phyloP scores from a whole-genome alignment of 2,113 vertebrate species.

The Paradoxurus hermaphroditus region DNA sequence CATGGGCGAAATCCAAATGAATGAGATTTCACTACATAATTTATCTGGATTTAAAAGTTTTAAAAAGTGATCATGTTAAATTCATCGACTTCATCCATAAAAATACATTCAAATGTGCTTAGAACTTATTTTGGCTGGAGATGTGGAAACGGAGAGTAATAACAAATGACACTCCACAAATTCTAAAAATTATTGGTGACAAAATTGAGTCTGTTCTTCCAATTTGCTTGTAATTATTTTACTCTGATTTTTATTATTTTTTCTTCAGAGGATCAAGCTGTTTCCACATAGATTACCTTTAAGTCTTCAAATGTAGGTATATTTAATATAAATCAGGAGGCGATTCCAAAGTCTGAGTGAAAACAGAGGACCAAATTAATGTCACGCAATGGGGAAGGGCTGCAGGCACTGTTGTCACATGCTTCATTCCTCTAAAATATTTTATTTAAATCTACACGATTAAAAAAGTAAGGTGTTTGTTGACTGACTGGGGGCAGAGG shows the following conservation, averaged over 20 bases:
- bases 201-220: slow-evolving; percentile 28
- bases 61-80: neutral
- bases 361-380: slow-evolving; percentile 9
- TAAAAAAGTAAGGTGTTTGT: neutral
- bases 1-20: neutral
- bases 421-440: neutral
- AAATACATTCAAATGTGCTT: slow-evolving; percentile 47
- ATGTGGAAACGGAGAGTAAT: slow-evolving; percentile 1
- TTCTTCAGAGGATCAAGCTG: neutral
- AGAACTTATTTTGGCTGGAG: slow-evolving; percentile 21
- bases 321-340: neutral
- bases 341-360: neutral
- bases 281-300: slow-evolving; percentile 32
- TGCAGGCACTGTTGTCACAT: neutral
- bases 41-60: neutral
- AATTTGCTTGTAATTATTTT: slow-evolving; percentile 1
- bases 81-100: slow-evolving; percentile 29
- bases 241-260: slow-evolving; percentile 12
- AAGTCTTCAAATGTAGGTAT: neutral
- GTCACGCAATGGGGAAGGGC: neutral
- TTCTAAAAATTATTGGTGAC: slow-evolving; percentile 29
- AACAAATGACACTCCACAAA: neutral
- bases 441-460: slow-evolving; percentile 20
- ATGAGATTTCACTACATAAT: neutral
- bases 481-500: neutral